phyloP scores from a whole-genome alignment of 37 sponge, comb jelly and placozoan species.

The Diacarnus erythraeanus region DNA sequence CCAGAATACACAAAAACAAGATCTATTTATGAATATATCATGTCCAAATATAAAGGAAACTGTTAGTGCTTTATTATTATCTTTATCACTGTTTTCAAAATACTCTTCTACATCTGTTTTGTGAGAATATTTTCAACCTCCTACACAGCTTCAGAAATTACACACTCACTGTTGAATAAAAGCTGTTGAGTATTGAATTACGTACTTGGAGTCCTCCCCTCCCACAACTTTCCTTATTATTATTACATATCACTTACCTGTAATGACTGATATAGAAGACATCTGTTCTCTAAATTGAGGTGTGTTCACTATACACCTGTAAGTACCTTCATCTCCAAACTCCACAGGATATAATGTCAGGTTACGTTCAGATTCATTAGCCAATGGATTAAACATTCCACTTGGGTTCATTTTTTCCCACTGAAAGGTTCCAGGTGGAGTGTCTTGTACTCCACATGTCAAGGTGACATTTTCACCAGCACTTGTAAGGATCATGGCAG shows the following conservation, averaged over 20 bases:
- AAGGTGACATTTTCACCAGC: constrained; percentile 9
- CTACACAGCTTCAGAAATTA: no score
- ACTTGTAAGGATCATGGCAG: constrained; percentile 8
- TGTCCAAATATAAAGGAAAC: no score
- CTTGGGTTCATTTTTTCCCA: constrained; percentile 32
- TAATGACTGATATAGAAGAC: neutral
- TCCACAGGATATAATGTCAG: neutral
- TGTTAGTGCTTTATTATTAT: no score
- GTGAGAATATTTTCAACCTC: no score
- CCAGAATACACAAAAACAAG: no score
- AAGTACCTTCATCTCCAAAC: constrained; percentile 48
- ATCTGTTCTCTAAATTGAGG: neutral
- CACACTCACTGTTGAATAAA: no score
- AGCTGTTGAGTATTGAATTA: no score
- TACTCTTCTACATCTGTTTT: neutral
- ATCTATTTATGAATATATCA: no score
- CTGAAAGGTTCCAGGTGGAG: constrained; percentile 22
- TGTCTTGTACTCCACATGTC: constrained; percentile 31
- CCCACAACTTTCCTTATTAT: no score
- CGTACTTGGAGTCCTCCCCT: no score
- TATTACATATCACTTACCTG: no score
- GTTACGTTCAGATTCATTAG: neutral
- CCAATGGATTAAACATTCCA: neutral
- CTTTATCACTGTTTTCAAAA: neutral
- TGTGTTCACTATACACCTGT: constrained; percentile 28